These are phyloP conservation scores for Tringa solitaria DNA, from an alignment of 2,113 vertebrate genomes.

Conservation along the genomic window DNA sequence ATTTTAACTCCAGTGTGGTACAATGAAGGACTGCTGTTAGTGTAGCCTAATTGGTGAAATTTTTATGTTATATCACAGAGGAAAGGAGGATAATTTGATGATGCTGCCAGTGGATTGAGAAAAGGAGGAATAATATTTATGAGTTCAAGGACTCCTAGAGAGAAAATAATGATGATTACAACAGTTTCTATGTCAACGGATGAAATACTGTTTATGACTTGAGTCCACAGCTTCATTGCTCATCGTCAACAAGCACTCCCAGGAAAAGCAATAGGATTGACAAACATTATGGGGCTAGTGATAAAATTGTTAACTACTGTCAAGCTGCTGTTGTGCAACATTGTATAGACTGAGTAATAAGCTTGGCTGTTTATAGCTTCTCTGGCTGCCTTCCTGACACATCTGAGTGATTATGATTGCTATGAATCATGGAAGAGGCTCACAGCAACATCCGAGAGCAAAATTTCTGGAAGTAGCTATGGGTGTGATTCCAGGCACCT, in stretches of 20 bases:
- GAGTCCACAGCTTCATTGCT: neutral
- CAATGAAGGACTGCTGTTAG: neutral
- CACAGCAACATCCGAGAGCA: neutral
- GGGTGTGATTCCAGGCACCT: neutral
- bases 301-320: conserved; percentile 17
- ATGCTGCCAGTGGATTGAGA: neutral
- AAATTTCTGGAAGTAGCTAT: neutral
- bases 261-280: conserved; percentile 1
- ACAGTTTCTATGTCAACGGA: neutral
- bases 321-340: neutral
- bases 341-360: neutral
- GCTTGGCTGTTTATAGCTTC: neutral
- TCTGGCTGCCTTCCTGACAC: neutral
- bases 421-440: neutral
- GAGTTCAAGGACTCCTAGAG: neutral
- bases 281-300: neutral
- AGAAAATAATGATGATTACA: neutral
- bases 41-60: neutral
- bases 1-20: neutral
- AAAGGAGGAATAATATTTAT: neutral
- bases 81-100: neutral
- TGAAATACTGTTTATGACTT: neutral
- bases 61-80: neutral
- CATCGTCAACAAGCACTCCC: neutral
- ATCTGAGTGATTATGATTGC: neutral